Percentiles rank a stretch among this genome's conserved stretches.
Conservation (phyloP, 2,113 vertebrate genomes). For the Meleagris gallopavo region DNA sequence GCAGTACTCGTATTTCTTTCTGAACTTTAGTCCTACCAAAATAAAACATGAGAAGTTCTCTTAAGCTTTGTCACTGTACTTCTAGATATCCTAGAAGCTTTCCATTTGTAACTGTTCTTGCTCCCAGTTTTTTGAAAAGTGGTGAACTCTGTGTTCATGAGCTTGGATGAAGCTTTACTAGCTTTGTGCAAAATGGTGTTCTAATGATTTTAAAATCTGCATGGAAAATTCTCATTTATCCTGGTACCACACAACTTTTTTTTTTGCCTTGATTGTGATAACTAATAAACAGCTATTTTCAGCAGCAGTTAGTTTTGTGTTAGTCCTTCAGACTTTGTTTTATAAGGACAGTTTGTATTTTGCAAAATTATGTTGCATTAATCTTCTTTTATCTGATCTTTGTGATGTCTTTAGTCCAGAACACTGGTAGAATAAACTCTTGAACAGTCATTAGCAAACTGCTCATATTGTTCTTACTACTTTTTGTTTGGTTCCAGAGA, state of each 20-base stretch:
- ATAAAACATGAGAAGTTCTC: neutral
- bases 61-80: neutral
- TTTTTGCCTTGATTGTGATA: neutral
- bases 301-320: neutral
- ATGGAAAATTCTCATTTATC: neutral
- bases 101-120: neutral
- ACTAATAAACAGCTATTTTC: neutral
- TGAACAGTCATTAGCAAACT: neutral
- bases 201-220: neutral
- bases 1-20: neutral
- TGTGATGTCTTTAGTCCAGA: neutral
- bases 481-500: neutral
- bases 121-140: neutral
- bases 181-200: neutral
- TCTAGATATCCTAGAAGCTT: neutral
- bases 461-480: accelerated
- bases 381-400: neutral
- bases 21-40: neutral
- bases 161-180: neutral
- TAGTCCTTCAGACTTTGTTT: neutral
- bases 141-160: neutral
- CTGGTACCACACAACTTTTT: neutral
- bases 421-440: neutral
- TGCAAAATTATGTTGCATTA: neutral
- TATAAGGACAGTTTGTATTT: neutral